Percentiles rank a stretch among this genome's conserved stretches.
phyloP scores from a whole-genome alignment of 2,888 invertebrate species.

The Alsophila aescularia region DNA sequence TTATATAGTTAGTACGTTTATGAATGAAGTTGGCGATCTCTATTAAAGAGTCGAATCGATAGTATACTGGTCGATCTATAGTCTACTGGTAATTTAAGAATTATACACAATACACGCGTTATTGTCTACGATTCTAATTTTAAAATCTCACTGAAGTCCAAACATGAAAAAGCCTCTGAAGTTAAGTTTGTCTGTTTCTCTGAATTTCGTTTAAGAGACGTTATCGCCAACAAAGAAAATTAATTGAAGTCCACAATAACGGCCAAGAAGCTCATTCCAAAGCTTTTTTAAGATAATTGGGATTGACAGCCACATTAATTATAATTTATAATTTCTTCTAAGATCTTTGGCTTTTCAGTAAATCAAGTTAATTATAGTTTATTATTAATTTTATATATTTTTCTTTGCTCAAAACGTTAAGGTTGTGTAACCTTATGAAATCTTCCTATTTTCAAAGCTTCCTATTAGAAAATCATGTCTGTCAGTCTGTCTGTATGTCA shows the following conservation, averaged over 20 bases:
- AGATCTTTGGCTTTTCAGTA: neutral
- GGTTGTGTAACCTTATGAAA: too few species aligned
- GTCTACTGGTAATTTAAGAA: too few species aligned
- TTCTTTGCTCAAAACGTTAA: too few species aligned
- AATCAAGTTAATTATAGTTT: neutral
- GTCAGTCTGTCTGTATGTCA: too few species aligned
- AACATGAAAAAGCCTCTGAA: neutral
- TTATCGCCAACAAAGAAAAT: neutral
- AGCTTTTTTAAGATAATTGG: neutral
- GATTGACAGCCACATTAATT: neutral
- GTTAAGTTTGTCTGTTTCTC: neutral
- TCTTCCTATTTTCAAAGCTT: too few species aligned
- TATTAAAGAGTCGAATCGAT: too few species aligned
- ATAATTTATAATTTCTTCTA: neutral
- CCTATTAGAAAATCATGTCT: too few species aligned
- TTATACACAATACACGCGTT: too few species aligned
- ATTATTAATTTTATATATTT: too few species aligned
- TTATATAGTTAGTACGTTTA: too few species aligned
- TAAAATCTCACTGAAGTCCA: neutral
- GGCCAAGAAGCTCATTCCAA: slow-evolving; percentile 3
- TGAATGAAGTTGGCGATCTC: too few species aligned
- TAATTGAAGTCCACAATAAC: slow-evolving; percentile 1
- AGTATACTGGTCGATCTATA: too few species aligned
- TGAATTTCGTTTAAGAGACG: neutral
- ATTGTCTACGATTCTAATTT: neutral